phyloP scores from a whole-genome alignment of 2,113 vertebrate genomes.

The Esox niger region DNA sequence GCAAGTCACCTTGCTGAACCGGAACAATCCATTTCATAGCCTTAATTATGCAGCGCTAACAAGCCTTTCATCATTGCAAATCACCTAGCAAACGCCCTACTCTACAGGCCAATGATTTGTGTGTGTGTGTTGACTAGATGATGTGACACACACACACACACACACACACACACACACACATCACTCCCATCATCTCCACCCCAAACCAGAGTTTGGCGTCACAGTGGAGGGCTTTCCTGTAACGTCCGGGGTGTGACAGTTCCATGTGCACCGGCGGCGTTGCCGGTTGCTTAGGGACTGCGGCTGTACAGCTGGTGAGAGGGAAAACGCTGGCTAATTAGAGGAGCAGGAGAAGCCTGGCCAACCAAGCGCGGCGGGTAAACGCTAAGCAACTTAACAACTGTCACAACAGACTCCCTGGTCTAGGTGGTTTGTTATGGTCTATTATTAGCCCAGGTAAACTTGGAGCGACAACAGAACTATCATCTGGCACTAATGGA shows the following conservation, averaged over 20 bases:
- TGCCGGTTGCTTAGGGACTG: background rate
- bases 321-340: background rate
- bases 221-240: background rate
- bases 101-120: too few species aligned
- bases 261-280: background rate
- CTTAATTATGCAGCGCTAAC: background rate
- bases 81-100: background rate
- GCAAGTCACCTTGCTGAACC: too few species aligned
- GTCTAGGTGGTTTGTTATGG: background rate
- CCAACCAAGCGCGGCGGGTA: background rate
- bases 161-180: slow-evolving; percentile 8
- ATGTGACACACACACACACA: background rate
- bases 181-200: background rate
- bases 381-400: background rate
- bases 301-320: background rate
- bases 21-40: too few species aligned
- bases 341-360: background rate
- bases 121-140: background rate
- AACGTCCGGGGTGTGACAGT: background rate
- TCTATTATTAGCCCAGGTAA: too few species aligned
- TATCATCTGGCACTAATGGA: too few species aligned
- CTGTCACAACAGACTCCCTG: background rate
- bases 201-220: background rate
- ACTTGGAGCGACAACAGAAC: too few species aligned
- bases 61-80: background rate